Evolutionary conservation across 2,113 vertebrate genomes (phyloP).

Genomic region (Archocentrus centrarchus): DNA sequence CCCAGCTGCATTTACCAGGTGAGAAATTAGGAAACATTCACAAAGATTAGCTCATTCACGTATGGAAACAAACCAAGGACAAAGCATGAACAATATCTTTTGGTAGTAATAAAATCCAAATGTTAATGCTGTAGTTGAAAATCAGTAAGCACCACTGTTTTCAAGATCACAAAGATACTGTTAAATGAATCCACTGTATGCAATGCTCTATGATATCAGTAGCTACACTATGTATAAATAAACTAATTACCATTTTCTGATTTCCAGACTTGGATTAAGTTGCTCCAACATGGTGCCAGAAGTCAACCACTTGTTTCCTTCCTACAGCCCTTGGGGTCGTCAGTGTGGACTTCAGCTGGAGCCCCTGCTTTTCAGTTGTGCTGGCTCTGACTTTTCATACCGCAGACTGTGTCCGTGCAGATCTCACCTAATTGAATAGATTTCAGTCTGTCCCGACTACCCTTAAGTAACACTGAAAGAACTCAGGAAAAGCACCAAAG

Average conservation of each 20-base stretch:
- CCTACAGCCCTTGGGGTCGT: conserved; percentile 78
- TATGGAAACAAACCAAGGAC: neutral
- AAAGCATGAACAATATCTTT: neutral
- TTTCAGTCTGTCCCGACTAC: conserved; percentile 66
- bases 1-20: conserved; percentile 71
- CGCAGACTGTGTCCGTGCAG: conserved; percentile 79
- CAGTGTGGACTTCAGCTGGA: conserved; percentile 76
- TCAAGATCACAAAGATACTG: neutral
- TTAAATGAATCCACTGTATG: neutral
- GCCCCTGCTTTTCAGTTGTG: conserved; percentile 77
- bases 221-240: neutral
- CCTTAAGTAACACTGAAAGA: conserved; percentile 16
- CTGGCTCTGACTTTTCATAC: conserved; percentile 66
- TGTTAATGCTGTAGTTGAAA: neutral
- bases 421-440: conserved; percentile 61
- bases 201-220: neutral
- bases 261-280: conserved; percentile 64
- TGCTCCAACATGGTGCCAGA: conserved; percentile 65
- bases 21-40: conserved; percentile 16
- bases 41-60: neutral
- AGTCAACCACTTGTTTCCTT: conserved; percentile 76
- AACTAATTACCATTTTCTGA: neutral
- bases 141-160: neutral
- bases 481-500: conserved; percentile 29
- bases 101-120: neutral